These are phyloP conservation scores for Monoplex corrugatus DNA, from an alignment of 2,888 invertebrate genomes.

Conservation along the genomic window DNA sequence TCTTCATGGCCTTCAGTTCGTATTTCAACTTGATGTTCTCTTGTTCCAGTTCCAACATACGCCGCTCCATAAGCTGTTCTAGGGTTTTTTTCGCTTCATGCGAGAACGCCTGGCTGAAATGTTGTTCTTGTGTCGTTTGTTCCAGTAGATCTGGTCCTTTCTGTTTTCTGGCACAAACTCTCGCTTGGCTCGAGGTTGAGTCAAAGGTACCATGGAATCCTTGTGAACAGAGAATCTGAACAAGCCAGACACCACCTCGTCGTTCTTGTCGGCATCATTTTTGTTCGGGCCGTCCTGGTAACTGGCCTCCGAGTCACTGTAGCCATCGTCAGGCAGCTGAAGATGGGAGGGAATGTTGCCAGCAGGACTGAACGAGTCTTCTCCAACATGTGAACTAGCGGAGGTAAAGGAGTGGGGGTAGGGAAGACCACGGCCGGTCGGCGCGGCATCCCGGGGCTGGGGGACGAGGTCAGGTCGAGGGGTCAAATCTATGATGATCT, in stretches of 20 bases:
- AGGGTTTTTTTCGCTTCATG: conserved; percentile 79
- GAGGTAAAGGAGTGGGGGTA: not conserved
- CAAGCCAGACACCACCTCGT: not conserved
- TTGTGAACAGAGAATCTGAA: conserved; percentile 30
- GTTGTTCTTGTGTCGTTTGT: conserved; percentile 81
- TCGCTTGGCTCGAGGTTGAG: conserved; percentile 54
- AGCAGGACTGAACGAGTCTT: not conserved
- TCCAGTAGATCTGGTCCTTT: conserved; percentile 81
- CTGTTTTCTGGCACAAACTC: conserved; percentile 69
- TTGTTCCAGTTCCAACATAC: conserved; percentile 77
- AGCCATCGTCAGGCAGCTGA: not conserved
- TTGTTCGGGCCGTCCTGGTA: not conserved
- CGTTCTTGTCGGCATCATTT: not conserved
- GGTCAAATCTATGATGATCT: not conserved
- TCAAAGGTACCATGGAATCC: not conserved
- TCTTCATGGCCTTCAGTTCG: conserved; percentile 77
- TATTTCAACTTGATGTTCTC: conserved; percentile 80
- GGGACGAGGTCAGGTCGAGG: not conserved
- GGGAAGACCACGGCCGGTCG: not conserved
- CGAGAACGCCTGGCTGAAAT: conserved; percentile 81
- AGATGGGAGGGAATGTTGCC: conserved; percentile 1
- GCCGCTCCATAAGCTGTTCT: conserved; percentile 79
- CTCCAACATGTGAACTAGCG: not conserved
- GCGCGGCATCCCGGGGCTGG: not conserved
- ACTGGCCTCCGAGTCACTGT: not conserved